Evolutionary conservation across 2,888 invertebrate species (phyloP), one percentile per base, ranked within the genome.

Genomic region (Patella depressa): DNA sequence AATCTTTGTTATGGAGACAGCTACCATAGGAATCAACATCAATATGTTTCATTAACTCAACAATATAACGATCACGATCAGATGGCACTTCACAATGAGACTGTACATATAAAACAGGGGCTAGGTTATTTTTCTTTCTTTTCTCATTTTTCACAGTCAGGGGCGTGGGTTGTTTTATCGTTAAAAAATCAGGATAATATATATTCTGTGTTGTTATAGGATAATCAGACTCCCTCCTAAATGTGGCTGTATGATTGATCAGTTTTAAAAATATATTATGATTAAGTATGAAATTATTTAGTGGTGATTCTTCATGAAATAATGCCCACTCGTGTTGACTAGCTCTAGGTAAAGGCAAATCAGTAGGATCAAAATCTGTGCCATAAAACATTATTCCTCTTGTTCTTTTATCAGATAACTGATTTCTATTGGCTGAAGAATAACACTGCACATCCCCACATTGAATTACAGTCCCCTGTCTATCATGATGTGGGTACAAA

Each of bases 101-200:
- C 65, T 88, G 88, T 14, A 87, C 81, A 78, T 88, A 88, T 34
- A 88, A 54, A 34, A 88, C 78, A 3, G 88, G 83, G 2, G 88
- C 87, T 34, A 84, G 71, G 11, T 82, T 82, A 14, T 83, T 55
- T 45, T 73, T 73, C 53, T 57, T 74, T 53, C 78, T 79, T 45
- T 78, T 72, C 24, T 57, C 15, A 86, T 94, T 94, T 85, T 95
- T 95, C 34, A 92, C 88, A 19, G 92, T 87, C 9, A 94, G 93
- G 4, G 93, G 86, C 2, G 94, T 87, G 84, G 93, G 93, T 91
- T 94, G 94, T 73, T 93, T 92, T 76, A 84, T 90, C 12, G 80
- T 81, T 24, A 87, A 71, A 75, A 81, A 80, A 17, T 83, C 74
- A 15, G 87, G 53, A 19, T 80, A 77, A 77, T 79, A 80, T 17